Conservation (phyloP, 2,113 vertebrate genomes). For the Laticauda colubrina region DNA sequence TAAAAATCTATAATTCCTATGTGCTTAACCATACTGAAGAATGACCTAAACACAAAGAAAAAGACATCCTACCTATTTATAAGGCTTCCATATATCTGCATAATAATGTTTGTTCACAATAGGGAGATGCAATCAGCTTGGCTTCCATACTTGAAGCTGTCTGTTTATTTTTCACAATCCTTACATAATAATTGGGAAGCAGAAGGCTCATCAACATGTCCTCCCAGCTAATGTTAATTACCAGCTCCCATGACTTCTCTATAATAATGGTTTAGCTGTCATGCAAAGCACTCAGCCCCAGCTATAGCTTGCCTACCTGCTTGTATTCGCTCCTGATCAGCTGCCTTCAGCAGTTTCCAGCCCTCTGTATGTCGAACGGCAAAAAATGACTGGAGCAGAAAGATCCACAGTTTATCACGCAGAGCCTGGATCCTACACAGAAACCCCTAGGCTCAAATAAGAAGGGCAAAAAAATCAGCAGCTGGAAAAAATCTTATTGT, state of each 20-base stretch:
- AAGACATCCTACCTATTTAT: constrained; percentile 19
- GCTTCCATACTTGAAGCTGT: constrained; percentile 23
- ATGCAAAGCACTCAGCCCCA: constrained; percentile 24
- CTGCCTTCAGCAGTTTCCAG: constrained; percentile 85
- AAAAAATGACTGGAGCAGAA: constrained; percentile 94
- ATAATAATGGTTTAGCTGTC: constrained; percentile 43
- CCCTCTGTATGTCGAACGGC: constrained; percentile 91
- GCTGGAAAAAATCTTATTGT: constrained; percentile 89
- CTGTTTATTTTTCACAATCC: constrained; percentile 41
- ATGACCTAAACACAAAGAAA: constrained; percentile 54
- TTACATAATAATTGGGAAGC: constrained; percentile 35
- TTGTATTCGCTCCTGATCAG: constrained; percentile 83
- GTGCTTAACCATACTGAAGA: constrained; percentile 54
- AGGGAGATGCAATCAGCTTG: constrained; percentile 29
- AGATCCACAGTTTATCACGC: constrained; percentile 88
- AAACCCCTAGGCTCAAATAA: constrained; percentile 88
- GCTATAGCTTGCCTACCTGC: constrained; percentile 77
- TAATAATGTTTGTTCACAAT: constrained; percentile 36
- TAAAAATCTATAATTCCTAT: constrained; percentile 42
- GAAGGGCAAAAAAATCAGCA: constrained; percentile 84
- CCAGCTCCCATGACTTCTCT: constrained; percentile 25
- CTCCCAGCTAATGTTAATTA: constrained; percentile 39
- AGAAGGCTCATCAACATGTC: constrained; percentile 40
- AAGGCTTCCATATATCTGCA: not conserved
- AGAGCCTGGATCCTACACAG: constrained; percentile 81